Evolutionary conservation across 2,113 vertebrate species (phyloP).

Genomic region (Dascyllus trimaculatus): DNA sequence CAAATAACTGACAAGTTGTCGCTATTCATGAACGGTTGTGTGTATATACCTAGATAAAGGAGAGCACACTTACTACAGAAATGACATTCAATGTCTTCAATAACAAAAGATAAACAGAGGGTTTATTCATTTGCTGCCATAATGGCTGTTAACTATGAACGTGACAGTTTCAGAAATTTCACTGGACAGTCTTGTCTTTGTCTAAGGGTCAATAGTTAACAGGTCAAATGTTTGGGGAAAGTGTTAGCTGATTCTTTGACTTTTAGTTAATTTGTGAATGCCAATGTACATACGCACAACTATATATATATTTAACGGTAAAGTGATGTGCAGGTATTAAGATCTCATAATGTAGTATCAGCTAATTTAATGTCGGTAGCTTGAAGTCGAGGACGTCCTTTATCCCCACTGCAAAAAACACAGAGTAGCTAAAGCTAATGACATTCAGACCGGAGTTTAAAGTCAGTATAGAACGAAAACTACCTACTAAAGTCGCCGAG

Average conservation of each 20-base stretch:
- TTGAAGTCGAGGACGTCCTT: neutral
- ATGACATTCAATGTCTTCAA: neutral
- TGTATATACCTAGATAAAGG: neutral
- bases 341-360: too few relatives aligned
- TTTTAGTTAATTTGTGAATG: neutral
- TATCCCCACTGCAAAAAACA: neutral
- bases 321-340: neutral
- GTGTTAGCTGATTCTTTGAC: neutral
- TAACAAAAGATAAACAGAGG: neutral
- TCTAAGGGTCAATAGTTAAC: neutral
- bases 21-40: neutral
- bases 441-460: neutral
- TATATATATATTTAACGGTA: neutral
- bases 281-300: neutral
- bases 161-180: conserved; percentile 1
- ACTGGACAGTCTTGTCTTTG: neutral
- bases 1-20: too few relatives aligned
- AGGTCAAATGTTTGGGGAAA: neutral
- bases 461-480: neutral
- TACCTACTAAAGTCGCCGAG: too few relatives aligned
- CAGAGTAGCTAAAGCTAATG: neutral
- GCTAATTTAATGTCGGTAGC: too few relatives aligned
- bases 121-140: neutral
- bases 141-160: neutral
- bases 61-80: neutral